Evolutionary conservation across 1,140 invertebrate species (phyloP).

Genomic region (Holotrichia oblita): DNA sequence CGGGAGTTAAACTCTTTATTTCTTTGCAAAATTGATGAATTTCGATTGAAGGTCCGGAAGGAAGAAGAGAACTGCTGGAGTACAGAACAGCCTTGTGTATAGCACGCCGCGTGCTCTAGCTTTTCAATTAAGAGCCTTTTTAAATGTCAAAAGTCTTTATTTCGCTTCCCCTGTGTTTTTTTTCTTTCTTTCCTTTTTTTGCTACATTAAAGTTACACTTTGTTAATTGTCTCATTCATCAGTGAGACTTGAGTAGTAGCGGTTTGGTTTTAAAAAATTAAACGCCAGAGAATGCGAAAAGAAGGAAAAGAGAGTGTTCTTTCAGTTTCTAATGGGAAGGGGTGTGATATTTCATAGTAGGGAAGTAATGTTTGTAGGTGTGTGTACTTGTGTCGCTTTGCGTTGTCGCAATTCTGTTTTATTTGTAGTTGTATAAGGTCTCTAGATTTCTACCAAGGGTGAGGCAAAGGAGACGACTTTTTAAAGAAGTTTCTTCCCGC

Average conservation of each 20-base stretch:
- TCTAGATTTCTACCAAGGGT: background rate
- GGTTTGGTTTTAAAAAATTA: slow-evolving; percentile 30
- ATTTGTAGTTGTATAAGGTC: no score
- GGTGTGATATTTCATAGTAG: background rate
- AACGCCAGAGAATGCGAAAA: background rate
- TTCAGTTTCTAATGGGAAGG: background rate
- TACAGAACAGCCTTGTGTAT: no score
- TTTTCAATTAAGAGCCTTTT: slow-evolving; percentile 40
- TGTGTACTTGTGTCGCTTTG: no score
- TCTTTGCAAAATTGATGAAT: slow-evolving; percentile 43
- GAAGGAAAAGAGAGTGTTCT: background rate
- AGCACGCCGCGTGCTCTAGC: background rate
- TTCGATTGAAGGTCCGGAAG: slow-evolving; percentile 39
- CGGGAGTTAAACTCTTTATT: slow-evolving; percentile 41
- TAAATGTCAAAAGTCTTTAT: slow-evolving; percentile 45
- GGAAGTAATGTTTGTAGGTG: background rate
- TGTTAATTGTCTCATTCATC: slow-evolving; percentile 45
- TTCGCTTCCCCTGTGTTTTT: background rate
- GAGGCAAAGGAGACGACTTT: background rate
- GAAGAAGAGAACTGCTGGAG: background rate
- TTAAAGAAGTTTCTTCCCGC: background rate
- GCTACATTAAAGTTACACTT: slow-evolving; percentile 44
- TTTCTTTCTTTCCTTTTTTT: slow-evolving; percentile 19
- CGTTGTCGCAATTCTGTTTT: no score
- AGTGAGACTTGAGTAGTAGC: slow-evolving; percentile 19